Evolutionary conservation across 2,888 invertebrate species (phyloP).

Genomic region (Tolmerus cingulatus): DNA sequence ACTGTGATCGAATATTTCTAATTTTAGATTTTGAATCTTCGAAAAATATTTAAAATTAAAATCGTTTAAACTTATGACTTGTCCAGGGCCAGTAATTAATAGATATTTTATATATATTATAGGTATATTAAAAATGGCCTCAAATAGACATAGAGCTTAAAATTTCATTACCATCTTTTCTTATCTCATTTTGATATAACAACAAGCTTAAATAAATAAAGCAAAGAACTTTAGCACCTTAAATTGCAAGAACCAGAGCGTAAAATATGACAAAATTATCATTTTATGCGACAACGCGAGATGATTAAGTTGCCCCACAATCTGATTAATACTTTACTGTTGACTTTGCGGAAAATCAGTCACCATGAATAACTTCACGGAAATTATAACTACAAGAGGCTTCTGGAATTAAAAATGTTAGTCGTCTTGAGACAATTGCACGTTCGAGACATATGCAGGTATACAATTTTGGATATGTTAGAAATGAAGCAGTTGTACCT

Average conservation of each 20-base stretch:
- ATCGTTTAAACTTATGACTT: no score
- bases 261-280: background rate
- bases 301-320: background rate
- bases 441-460: background rate
- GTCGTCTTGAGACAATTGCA: background rate
- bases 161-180: no score
- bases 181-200: background rate
- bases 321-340: background rate
- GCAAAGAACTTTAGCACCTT: background rate
- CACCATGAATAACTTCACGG: background rate
- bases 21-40: no score
- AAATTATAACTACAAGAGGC: background rate
- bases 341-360: background rate
- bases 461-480: background rate
- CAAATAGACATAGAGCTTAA: no score
- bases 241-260: background rate
- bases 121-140: no score
- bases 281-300: background rate
- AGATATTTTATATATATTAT: no score
- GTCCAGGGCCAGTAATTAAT: no score
- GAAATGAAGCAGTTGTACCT: background rate
- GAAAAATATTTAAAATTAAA: no score
- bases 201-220: no score
- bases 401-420: background rate
- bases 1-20: no score